A percentile compares a stretch with the other conserved stretches of the same genome.
These are phyloP conservation scores for Ochotona curzoniae DNA, from an alignment of 2,113 vertebrate species.

Conservation along the genomic window DNA sequence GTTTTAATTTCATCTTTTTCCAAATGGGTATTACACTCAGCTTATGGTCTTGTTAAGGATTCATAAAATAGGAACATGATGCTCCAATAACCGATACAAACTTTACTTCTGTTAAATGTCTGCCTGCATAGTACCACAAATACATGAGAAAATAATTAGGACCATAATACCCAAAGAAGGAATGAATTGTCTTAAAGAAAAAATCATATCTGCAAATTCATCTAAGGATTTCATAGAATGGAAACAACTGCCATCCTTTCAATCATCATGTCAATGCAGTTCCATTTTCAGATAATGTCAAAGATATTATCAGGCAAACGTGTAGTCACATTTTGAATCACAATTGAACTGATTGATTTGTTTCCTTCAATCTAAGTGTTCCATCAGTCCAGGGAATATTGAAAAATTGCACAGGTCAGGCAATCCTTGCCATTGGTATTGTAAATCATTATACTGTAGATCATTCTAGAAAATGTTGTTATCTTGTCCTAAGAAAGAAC, in stretches of 20 bases:
- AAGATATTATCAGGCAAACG: not conserved
- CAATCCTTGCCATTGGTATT: not conserved
- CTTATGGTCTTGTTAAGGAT: not conserved
- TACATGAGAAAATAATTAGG: not conserved
- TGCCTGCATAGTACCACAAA: not conserved
- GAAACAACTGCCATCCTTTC: not conserved
- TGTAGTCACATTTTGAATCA: not conserved
- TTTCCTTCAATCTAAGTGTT: not conserved
- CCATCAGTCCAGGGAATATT: not conserved
- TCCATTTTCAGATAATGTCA: not conserved
- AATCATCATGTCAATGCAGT: not conserved
- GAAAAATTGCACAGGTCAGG: not conserved
- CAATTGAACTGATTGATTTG: not conserved
- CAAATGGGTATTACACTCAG: not conserved
- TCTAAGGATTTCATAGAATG: not conserved
- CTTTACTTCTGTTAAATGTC: not conserved
- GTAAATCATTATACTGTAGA: not conserved
- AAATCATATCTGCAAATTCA: not conserved
- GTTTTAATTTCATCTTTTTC: not conserved
- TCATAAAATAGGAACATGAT: not conserved
- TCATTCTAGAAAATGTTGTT: not conserved
- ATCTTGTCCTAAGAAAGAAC: not conserved
- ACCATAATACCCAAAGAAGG: not conserved
- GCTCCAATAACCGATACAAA: not conserved
- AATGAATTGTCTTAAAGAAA: not conserved